These are phyloP conservation scores for Micronycteris hirsuta DNA, from an alignment of 2,113 vertebrate species.

Conservation along the genomic window DNA sequence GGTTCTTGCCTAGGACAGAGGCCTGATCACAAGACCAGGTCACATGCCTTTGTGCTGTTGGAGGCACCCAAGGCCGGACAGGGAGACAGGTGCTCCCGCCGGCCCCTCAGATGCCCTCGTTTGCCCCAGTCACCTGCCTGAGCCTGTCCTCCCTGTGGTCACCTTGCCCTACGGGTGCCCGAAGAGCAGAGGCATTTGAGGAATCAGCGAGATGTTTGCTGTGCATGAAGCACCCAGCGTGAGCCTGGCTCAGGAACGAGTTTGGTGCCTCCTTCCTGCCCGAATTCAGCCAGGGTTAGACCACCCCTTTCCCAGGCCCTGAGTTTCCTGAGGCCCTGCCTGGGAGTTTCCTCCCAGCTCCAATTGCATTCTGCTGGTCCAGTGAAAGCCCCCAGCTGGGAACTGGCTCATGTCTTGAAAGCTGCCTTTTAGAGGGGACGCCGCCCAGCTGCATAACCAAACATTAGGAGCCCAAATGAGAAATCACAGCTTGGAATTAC, in stretches of 20 bases:
- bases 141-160: rapidly evolving
- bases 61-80: neutral
- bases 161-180: neutral
- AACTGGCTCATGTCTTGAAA: neutral
- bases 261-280: too few species aligned
- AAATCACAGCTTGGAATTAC: conserved; percentile 24
- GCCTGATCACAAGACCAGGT: neutral
- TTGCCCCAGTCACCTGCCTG: neutral
- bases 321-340: neutral
- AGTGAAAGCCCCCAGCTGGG: neutral
- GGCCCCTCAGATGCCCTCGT: neutral
- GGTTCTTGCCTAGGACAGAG: neutral
- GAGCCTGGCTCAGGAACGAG: neutral
- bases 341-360: neutral
- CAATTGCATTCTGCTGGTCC: neutral
- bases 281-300: neutral
- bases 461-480: conserved; percentile 26
- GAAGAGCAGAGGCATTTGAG: neutral
- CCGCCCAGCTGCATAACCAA: conserved; percentile 50
- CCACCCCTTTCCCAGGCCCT: neutral
- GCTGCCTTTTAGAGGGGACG: neutral
- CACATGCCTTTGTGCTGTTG: rapidly evolving
- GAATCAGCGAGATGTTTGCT: neutral
- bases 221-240: rapidly evolving
- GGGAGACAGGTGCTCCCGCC: neutral